Conservation (phyloP, 2,113 vertebrate species). For the Eidolon helvum region DNA sequence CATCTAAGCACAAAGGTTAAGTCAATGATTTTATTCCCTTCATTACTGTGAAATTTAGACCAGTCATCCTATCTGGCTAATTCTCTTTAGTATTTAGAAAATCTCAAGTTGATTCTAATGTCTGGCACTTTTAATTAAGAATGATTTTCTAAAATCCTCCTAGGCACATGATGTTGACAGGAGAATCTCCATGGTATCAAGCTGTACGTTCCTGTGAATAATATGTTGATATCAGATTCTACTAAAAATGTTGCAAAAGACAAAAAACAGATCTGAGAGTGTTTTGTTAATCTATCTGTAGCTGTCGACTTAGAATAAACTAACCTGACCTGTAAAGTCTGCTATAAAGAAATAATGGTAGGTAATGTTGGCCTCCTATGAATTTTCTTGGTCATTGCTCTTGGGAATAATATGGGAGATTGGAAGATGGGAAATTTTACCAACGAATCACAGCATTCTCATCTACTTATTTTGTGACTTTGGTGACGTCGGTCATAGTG, state of each 20-base stretch:
- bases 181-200: background rate
- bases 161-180: conserved; percentile 10
- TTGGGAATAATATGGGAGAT: background rate
- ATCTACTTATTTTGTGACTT: background rate
- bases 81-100: conserved; percentile 48
- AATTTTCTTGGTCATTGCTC: background rate
- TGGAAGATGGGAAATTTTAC: background rate
- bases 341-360: background rate
- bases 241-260: background rate
- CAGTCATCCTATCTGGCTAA: conserved; percentile 24
- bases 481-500: background rate
- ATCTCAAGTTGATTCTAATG: conserved; percentile 33
- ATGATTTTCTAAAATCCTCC: conserved; percentile 40
- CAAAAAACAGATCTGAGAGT: background rate
- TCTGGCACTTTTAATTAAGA: conserved; percentile 69
- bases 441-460: background rate
- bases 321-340: background rate
- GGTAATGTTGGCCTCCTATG: background rate
- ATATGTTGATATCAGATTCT: background rate
- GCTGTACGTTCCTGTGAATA: conserved; percentile 10
- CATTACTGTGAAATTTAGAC: conserved; percentile 38
- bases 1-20: conserved; percentile 20
- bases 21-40: background rate
- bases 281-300: background rate
- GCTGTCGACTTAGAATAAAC: background rate